Evolutionary conservation across 2,888 invertebrate genomes (phyloP).

Genomic region (Cephus spinipes): DNA sequence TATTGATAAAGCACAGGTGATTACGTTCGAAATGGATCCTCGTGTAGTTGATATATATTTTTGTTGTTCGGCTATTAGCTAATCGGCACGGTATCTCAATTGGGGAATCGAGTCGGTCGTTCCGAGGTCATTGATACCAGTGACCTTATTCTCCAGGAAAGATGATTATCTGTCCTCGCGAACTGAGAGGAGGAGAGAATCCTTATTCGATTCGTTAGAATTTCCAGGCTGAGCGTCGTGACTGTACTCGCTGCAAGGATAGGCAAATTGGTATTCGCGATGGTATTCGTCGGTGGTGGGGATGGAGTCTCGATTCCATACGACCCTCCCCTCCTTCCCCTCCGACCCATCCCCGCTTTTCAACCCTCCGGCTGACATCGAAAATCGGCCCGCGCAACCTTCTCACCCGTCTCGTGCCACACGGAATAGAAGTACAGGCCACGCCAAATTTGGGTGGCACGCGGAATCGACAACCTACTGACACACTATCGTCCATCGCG

Average conservation of each 20-base stretch:
- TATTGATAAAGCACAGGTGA: not conserved
- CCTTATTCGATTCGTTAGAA: not conserved
- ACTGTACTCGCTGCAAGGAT: not conserved
- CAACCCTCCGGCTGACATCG: constrained; percentile 6
- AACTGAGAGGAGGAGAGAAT: not conserved
- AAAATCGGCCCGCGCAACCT: not conserved
- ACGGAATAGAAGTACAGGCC: not conserved
- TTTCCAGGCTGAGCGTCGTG: not conserved
- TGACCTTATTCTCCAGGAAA: constrained; percentile 32
- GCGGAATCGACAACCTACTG: constrained; percentile 53
- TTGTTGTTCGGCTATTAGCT: not conserved
- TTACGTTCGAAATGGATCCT: not conserved
- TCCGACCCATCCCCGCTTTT: constrained; percentile 8
- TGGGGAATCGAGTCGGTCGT: not conserved
- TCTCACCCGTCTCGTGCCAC: not conserved
- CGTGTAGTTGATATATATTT: not conserved
- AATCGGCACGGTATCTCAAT: not conserved
- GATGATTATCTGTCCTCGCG: constrained; percentile 4
- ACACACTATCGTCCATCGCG: constrained; percentile 41
- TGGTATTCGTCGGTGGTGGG: not conserved
- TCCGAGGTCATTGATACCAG: constrained; percentile 5
- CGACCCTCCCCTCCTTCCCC: not conserved
- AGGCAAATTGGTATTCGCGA: not conserved
- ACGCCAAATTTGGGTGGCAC: constrained; percentile 54
- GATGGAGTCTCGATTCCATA: constrained; percentile 21